Evolutionary conservation across 1,140 invertebrate species (phyloP), one percentile per base, ranked within the genome.

Genomic region (Drosophila sp.): DNA sequence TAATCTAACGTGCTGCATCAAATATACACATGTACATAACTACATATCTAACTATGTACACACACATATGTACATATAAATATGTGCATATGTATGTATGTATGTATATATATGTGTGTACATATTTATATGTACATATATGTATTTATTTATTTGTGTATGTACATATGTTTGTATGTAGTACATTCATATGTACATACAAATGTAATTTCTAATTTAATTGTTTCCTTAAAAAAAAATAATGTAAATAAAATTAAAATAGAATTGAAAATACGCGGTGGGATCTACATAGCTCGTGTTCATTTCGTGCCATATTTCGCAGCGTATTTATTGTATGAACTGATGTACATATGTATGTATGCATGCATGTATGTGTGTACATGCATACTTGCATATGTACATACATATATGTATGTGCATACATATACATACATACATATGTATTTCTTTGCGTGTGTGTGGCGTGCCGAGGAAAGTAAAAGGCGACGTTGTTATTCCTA

Each of bases 191-290:
- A 33, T 33, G 32, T 33, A 33, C 32, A 33, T 38, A 41, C n/a
- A 3, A 8, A 47, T 47, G 23, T 23, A 17, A 3, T n/a, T 41
- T 41, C 40, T 25, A 50, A 50, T 10, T 50, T 50, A 27, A 50
- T 50, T 50, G 44, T 50, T 50, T 50, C 44, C 44, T 27, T 50
- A 50, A 50, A 50, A 50, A 27, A 23, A 50, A 50, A 27, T 50
- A 50, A 50, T 27, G 44, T 50, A 50, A 50, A 50, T 50, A 50
- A 27, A 27, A 50, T 50, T 50, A 50, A 50, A 50, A 50, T 50
- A 50, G 44, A 50, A 50, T 50, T 50, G 23, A 27, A 44, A 6
- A 50, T 27, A 50, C 23, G 23, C 44, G 6, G 44, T 23, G 17
- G 44, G 44, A 47, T 47, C 44, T 4, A 17, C 17, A 17, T 17